Conservation (phyloP, 2,797 vertebrate genomes). For the Peromyscus attwateri region DNA sequence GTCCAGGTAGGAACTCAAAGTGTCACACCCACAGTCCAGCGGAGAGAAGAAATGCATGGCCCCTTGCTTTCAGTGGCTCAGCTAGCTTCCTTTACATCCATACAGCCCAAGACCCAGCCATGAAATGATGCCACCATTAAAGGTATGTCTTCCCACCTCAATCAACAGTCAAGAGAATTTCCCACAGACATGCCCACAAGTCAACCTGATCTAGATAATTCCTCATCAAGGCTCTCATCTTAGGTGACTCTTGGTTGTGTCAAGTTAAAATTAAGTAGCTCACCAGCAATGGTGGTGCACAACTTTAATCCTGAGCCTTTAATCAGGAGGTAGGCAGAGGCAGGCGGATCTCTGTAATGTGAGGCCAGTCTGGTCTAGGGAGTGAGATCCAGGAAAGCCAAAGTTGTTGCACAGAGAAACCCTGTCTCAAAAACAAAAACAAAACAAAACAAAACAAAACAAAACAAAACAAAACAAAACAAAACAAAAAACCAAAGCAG, state of each 20-base stretch:
- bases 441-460: neutral
- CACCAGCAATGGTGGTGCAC: neutral
- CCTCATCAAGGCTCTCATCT: neutral
- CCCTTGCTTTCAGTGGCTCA: neutral
- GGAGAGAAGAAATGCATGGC: neutral
- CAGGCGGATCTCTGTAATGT: neutral
- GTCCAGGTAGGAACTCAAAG: neutral
- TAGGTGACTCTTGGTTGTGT: neutral
- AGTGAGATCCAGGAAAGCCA: neutral
- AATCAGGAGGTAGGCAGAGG: neutral
- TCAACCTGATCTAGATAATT: neutral
- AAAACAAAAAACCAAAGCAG: neutral
- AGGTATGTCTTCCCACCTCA: neutral
- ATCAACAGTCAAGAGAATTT: neutral
- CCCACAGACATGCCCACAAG: neutral
- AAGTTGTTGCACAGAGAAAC: neutral
- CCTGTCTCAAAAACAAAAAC: neutral
- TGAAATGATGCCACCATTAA: neutral
- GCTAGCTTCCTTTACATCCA: neutral
- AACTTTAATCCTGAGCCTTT: neutral
- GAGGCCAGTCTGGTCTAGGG: neutral
- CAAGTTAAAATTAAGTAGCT: neutral
- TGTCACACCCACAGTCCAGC: neutral
- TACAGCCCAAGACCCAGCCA: neutral
- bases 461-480: neutral